phyloP scores from a whole-genome alignment of 2,113 vertebrate species.

The Syngnathus floridae region DNA sequence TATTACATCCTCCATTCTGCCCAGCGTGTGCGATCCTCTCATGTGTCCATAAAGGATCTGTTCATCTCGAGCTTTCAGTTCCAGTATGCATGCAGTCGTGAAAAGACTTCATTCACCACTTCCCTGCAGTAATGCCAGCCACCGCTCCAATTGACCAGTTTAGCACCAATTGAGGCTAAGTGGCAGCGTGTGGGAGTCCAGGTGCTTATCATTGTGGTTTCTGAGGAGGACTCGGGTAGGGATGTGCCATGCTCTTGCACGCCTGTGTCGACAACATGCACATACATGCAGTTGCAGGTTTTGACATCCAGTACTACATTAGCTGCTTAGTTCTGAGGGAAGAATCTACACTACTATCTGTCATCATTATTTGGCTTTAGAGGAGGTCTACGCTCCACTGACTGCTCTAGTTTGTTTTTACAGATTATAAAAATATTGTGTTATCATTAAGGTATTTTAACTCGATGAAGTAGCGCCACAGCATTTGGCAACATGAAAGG shows the following conservation, averaged over 20 bases:
- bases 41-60: slow-evolving; percentile 66
- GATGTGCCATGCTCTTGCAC: slow-evolving; percentile 51
- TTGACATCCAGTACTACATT: neutral
- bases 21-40: slow-evolving; percentile 60
- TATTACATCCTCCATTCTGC: slow-evolving; percentile 54
- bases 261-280: slow-evolving; percentile 10
- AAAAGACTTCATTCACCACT: slow-evolving; percentile 62
- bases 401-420: slow-evolving; percentile 11
- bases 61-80: slow-evolving; percentile 52
- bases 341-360: neutral
- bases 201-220: slow-evolving; percentile 68
- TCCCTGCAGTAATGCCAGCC: slow-evolving; percentile 39
- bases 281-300: neutral
- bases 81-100: slow-evolving; percentile 45
- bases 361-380: neutral
- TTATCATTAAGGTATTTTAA: slow-evolving; percentile 38
- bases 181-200: slow-evolving; percentile 66
- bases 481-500: slow-evolving; percentile 44
- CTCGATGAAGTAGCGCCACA: slow-evolving; percentile 20
- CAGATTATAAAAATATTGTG: slow-evolving; percentile 43
- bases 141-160: slow-evolving; percentile 65
- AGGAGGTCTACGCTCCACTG: neutral
- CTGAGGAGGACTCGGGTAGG: slow-evolving; percentile 45
- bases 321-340: neutral
- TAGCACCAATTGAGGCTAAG: slow-evolving; percentile 61